phyloP scores from a whole-genome alignment of 2,888 invertebrate genomes.

The Cheilosia vulpina region DNA sequence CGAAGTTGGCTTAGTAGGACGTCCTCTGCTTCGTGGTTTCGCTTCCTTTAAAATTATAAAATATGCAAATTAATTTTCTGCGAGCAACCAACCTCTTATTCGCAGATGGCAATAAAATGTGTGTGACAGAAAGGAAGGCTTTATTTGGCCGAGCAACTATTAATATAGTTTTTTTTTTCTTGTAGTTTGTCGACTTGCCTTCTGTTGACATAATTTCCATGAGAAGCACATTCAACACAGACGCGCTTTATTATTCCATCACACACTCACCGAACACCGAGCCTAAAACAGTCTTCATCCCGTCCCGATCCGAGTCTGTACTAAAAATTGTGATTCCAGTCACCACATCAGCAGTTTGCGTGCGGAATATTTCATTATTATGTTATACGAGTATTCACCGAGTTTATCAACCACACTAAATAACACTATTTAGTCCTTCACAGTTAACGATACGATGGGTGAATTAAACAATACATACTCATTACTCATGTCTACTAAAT shows the following conservation, averaged over 20 bases:
- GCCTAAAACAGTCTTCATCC: not conserved
- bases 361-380: conserved; percentile 15
- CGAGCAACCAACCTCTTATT: not conserved
- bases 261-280: not conserved
- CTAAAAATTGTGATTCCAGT: not conserved
- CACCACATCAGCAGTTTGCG: conserved; percentile 11
- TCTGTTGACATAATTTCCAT: conserved; percentile 1
- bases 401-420: conserved; percentile 22
- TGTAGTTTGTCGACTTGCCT: not conserved
- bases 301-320: not conserved
- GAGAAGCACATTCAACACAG: conserved; percentile 9
- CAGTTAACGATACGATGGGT: conserved; percentile 10
- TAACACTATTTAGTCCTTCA: conserved; percentile 12
- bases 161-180: too few relatives aligned
- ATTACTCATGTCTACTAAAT: not conserved
- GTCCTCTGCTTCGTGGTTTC: too few relatives aligned
- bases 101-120: not conserved
- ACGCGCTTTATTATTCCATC: not conserved
- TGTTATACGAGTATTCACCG: not conserved
- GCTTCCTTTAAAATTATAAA: not conserved
- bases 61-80: not conserved
- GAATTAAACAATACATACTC: not conserved
- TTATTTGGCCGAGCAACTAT: too few relatives aligned
- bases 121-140: not conserved
- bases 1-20: too few relatives aligned